Percentiles rank a stretch among this genome's conserved stretches.
These are phyloP conservation scores for Electrophaes corylata DNA, from an alignment of 2,888 invertebrate genomes.

Conservation along the genomic window DNA sequence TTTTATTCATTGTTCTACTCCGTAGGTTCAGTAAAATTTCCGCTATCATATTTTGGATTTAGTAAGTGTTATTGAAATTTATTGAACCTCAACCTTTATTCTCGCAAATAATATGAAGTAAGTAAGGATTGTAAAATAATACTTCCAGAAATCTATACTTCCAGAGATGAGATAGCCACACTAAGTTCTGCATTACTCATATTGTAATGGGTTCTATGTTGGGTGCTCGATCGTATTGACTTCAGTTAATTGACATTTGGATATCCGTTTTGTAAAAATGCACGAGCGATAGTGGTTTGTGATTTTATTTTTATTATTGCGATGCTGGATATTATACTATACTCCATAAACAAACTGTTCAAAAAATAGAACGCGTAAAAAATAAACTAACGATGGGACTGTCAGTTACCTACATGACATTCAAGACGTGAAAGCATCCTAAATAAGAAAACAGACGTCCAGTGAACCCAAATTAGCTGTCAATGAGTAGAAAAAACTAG, in stretches of 20 bases:
- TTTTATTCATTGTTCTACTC: no score
- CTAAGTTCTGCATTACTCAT: slow-evolving; percentile 72
- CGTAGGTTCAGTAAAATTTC: no score
- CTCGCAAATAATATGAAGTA: no score
- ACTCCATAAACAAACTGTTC: slow-evolving; percentile 37
- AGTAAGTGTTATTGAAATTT: no score
- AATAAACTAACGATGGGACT: slow-evolving; percentile 40
- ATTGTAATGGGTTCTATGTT: slow-evolving; percentile 71
- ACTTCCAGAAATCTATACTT: no score
- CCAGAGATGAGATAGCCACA: slow-evolving; percentile 59
- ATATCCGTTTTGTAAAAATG: slow-evolving; percentile 24
- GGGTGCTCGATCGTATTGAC: slow-evolving; percentile 52
- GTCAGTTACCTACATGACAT: slow-evolving; percentile 48
- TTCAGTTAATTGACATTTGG: slow-evolving; percentile 35
- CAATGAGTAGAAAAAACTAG: slow-evolving; percentile 48
- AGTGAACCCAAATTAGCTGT: slow-evolving; percentile 47
- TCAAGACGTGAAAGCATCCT: slow-evolving; percentile 45
- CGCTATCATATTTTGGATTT: no score
- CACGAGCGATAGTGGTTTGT: slow-evolving; percentile 17
- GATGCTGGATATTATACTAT: no score
- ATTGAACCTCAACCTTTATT: no score
- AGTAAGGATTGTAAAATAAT: no score
- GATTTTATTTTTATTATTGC: slow-evolving; percentile 12
- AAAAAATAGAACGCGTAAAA: slow-evolving; percentile 43
- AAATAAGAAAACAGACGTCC: slow-evolving; percentile 46